phyloP scores from a whole-genome alignment of 2,888 invertebrate genomes.

The Trissoscelio sp. region DNA sequence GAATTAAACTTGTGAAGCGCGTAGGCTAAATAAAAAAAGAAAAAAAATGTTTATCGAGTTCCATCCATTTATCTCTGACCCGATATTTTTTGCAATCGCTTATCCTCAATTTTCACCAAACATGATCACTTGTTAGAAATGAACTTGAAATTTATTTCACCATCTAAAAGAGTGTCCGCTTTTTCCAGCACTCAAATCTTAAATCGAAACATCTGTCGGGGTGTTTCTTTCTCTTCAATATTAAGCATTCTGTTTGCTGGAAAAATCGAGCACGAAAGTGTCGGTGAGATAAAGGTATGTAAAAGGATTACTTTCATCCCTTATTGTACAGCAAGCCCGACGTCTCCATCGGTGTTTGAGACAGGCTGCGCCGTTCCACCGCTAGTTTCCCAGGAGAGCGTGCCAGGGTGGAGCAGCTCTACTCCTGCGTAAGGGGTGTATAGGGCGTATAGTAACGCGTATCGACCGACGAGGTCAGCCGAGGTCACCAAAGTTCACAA shows the following conservation, averaged over 20 bases:
- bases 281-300: neutral
- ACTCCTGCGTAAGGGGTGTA: constrained; percentile 65
- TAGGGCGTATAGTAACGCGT: constrained; percentile 77
- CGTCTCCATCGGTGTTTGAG: neutral
- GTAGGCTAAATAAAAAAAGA: too few relatives aligned
- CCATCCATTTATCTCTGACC: too few relatives aligned
- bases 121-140: too few relatives aligned
- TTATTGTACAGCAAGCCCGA: neutral
- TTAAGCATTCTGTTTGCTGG: neutral
- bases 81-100: too few relatives aligned
- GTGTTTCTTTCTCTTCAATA: neutral
- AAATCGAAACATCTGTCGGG: neutral
- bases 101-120: too few relatives aligned
- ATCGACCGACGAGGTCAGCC: constrained; percentile 81
- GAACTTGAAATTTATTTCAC: too few relatives aligned
- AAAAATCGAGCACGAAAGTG: neutral
- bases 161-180: too few relatives aligned
- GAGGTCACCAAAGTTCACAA: constrained; percentile 82
- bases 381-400: constrained; percentile 44
- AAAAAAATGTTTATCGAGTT: too few relatives aligned
- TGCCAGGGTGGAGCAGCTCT: constrained; percentile 48
- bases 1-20: too few relatives aligned
- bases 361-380: neutral
- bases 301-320: neutral
- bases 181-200: neutral